These are phyloP conservation scores for Pseudonaja textilis DNA, from an alignment of 2,113 vertebrate genomes.

Conservation along the genomic window DNA sequence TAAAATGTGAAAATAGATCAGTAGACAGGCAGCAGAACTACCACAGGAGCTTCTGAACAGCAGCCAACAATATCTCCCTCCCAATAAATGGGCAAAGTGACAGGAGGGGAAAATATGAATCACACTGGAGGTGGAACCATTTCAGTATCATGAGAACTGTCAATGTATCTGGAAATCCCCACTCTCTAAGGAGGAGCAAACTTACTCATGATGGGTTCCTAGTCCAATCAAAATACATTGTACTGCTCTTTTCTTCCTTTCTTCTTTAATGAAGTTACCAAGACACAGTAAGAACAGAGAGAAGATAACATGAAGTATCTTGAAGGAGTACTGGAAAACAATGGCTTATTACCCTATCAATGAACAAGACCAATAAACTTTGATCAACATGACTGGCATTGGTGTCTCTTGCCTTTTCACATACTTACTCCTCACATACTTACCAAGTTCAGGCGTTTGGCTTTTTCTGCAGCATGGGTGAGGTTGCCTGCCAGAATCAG, in stretches of 20 bases:
- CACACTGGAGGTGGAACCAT: neutral
- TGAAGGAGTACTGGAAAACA: neutral
- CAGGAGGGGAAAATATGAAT: neutral
- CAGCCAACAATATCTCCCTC: neutral
- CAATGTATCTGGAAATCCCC: neutral
- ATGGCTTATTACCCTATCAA: neutral
- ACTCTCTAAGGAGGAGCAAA: neutral
- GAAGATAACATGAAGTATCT: neutral
- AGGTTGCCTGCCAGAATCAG: neutral
- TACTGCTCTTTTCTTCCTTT: neutral
- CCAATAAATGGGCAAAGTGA: neutral
- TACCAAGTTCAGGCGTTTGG: neutral
- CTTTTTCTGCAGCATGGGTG: constrained; percentile 9
- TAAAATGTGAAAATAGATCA: neutral
- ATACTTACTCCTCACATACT: neutral
- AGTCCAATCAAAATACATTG: neutral
- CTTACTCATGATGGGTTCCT: neutral
- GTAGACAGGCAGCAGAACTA: neutral
- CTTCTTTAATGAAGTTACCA: neutral
- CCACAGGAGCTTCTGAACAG: neutral
- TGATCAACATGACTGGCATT: neutral
- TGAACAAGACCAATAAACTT: neutral
- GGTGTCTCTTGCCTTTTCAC: neutral
- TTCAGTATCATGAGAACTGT: neutral
- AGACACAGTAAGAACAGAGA: neutral